Percentiles rank a stretch among this genome's conserved stretches.
Evolutionary conservation across 2,113 vertebrate species (phyloP).

Genomic region (Tonatia bakeri): DNA sequence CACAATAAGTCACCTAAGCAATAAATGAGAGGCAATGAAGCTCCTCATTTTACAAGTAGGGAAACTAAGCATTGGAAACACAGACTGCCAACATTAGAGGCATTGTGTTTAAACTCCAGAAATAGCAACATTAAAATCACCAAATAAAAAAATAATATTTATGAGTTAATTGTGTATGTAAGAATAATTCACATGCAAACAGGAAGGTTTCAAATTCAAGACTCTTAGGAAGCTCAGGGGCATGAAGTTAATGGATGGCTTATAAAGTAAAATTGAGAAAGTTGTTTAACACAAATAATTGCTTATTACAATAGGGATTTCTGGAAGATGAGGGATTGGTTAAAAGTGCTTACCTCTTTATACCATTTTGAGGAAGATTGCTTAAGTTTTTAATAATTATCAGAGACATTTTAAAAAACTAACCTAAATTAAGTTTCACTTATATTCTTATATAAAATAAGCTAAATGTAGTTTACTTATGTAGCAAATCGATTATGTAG

Average conservation of each 20-base stretch:
- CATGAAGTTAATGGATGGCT: background rate
- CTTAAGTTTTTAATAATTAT: background rate
- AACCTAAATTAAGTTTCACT: background rate
- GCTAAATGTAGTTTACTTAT: background rate
- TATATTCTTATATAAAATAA: background rate
- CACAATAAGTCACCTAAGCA: background rate
- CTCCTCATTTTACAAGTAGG: background rate
- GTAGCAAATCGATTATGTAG: background rate
- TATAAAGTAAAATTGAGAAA: background rate
- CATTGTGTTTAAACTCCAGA: background rate
- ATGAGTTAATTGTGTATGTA: background rate
- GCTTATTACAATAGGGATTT: background rate
- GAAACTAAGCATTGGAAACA: background rate
- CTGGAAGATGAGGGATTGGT: background rate
- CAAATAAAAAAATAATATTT: background rate
- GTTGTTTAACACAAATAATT: background rate
- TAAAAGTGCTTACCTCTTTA: background rate
- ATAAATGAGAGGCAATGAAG: background rate
- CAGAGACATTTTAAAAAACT: background rate
- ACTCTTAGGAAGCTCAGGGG: background rate
- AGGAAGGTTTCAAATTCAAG: background rate
- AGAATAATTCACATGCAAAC: background rate
- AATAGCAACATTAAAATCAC: background rate
- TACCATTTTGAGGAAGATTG: background rate
- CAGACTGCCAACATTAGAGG: background rate